Conservation (phyloP, 2,113 vertebrate species). For the Pogona vitticeps region DNA sequence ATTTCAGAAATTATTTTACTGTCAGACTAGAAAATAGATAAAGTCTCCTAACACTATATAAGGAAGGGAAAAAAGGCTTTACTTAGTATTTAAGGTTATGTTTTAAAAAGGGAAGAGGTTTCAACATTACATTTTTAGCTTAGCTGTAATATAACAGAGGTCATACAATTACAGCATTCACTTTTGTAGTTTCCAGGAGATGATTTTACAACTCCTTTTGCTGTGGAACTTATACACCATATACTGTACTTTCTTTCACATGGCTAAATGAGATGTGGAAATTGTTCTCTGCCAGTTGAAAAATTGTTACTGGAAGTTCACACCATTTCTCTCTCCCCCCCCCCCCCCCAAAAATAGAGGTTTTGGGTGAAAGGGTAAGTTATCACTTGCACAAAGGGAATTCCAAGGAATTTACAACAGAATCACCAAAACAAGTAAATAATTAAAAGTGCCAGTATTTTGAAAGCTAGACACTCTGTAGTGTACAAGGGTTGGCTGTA, state of each 20-base stretch:
- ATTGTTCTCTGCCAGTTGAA: constrained; percentile 5
- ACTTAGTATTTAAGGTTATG: constrained; percentile 71
- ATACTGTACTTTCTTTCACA: constrained; percentile 41
- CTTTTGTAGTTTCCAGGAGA: constrained; percentile 55
- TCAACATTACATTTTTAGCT: constrained; percentile 77
- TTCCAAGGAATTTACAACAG: neutral
- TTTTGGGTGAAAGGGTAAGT: neutral
- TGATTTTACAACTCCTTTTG: constrained; percentile 46
- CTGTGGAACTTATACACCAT: constrained; percentile 42
- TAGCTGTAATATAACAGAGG: constrained; percentile 56
- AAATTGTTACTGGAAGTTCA: neutral
- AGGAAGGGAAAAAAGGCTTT: constrained; percentile 58
- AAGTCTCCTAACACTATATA: constrained; percentile 69
- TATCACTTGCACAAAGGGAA: neutral
- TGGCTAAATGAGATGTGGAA: constrained; percentile 54
- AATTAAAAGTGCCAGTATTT: neutral
- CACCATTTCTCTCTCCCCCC: neutral
- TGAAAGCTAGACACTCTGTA: no score
- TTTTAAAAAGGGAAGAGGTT: constrained; percentile 71
- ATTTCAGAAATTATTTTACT: constrained; percentile 77
- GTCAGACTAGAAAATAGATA: constrained; percentile 67
- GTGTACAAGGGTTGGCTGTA: no score
- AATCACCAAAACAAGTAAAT: neutral
- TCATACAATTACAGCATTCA: constrained; percentile 54
- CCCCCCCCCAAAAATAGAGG: no score